These are phyloP conservation scores for Phallusia fumigata DNA, from an alignment of 23 tunicate genomes.

Conservation along the genomic window DNA sequence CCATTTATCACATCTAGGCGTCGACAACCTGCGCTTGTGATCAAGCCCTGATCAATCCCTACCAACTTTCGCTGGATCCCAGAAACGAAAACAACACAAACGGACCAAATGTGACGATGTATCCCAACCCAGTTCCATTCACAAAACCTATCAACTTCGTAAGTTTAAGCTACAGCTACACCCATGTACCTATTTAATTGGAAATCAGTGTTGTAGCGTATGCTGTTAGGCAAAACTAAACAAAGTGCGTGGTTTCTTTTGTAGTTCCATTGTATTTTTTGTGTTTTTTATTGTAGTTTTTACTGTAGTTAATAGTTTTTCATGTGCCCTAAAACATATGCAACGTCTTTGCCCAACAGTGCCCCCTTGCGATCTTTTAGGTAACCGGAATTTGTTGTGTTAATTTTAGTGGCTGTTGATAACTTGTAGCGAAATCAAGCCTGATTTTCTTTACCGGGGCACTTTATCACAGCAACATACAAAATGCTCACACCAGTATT, in stretches of 20 bases:
- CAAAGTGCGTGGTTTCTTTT: too few species aligned
- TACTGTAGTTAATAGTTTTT: too few species aligned
- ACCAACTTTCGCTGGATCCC: slow-evolving; percentile 19
- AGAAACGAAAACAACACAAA: slow-evolving; percentile 12
- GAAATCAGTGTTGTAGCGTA: too few species aligned
- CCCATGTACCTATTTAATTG: not conserved
- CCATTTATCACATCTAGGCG: slow-evolving; percentile 12
- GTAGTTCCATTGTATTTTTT: too few species aligned
- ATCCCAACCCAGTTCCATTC: slow-evolving; percentile 24
- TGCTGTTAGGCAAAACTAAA: too few species aligned
- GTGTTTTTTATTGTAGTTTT: too few species aligned
- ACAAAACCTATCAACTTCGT: slow-evolving; percentile 8
- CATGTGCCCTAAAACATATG: too few species aligned
- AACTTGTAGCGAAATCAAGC: too few species aligned
- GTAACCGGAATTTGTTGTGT: too few species aligned
- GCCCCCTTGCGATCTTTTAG: too few species aligned
- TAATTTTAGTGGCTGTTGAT: too few species aligned
- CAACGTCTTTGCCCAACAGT: too few species aligned
- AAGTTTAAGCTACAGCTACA: slow-evolving; percentile 14
- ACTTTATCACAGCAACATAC: not conserved
- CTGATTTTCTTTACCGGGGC: not conserved
- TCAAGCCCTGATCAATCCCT: slow-evolving; percentile 32
- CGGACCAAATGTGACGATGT: slow-evolving; percentile 15
- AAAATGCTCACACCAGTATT: not conserved
- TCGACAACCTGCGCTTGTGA: slow-evolving; percentile 37